Percentiles rank a stretch among this genome's conserved stretches.
These are phyloP conservation scores for Oligia strigilis DNA, from an alignment of 2,888 invertebrate species.

Conservation along the genomic window DNA sequence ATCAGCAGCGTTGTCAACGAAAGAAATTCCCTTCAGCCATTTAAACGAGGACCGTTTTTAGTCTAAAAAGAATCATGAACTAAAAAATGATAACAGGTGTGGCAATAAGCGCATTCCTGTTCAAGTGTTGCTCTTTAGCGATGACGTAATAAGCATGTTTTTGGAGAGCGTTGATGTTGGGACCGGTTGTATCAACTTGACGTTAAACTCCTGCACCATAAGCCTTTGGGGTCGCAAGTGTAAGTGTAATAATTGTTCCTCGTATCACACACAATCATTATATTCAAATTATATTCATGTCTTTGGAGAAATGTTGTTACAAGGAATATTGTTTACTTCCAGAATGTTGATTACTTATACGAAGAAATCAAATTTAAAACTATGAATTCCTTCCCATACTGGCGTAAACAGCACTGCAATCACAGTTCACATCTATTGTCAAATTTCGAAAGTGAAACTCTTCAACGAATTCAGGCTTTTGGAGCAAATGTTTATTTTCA, in stretches of 20 bases:
- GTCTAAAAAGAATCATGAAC: background rate
- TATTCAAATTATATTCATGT: background rate
- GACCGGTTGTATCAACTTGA: conserved; percentile 66
- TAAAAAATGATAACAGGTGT: conserved; percentile 49
- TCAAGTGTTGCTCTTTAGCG: conserved; percentile 37
- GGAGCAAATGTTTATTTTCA: conserved; percentile 64
- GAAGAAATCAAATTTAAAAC: conserved; percentile 1
- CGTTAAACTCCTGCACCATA: conserved; percentile 53
- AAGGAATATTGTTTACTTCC: background rate
- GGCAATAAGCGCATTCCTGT: conserved; percentile 55
- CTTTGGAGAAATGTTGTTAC: background rate
- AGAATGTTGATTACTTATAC: too few relatives aligned
- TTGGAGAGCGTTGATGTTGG: conserved; percentile 56
- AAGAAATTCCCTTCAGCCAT: background rate
- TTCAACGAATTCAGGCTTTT: conserved; percentile 53
- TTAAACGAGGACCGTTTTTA: background rate
- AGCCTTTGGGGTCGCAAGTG: conserved; percentile 53
- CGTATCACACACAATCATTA: background rate
- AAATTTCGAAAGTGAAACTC: conserved; percentile 71
- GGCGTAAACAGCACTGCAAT: conserved; percentile 14
- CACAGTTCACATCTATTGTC: conserved; percentile 66
- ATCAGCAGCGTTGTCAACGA: background rate
- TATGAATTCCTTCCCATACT: conserved; percentile 24
- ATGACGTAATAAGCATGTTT: conserved; percentile 67
- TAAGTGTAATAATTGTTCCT: conserved; percentile 27